Evolutionary conservation across 2,113 vertebrate species (phyloP).

Genomic region (Carettochelys insculpta): DNA sequence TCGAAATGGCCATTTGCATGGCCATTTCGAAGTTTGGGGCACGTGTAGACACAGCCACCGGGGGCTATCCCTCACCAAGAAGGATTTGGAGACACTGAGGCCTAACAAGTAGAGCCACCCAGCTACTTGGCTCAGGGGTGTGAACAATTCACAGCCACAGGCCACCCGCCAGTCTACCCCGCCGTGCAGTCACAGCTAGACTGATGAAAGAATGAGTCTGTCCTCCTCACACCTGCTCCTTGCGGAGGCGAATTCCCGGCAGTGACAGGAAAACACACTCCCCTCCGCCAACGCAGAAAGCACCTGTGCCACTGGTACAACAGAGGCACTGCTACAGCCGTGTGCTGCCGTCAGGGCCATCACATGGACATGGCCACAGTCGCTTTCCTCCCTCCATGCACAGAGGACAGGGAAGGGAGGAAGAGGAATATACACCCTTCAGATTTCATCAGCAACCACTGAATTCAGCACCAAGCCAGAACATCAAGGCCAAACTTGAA

Average conservation of each 20-base stretch:
- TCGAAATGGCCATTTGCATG: too few species aligned
- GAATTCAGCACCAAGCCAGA: not conserved
- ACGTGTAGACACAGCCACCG: too few species aligned
- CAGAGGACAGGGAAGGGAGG: too few species aligned
- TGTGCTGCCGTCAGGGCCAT: not conserved
- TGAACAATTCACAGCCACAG: not conserved
- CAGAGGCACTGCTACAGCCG: not conserved
- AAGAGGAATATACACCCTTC: not conserved
- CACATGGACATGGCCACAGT: not conserved
- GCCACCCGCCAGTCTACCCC: not conserved
- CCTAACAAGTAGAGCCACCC: not conserved
- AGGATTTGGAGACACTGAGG: rapidly evolving
- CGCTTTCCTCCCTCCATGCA: not conserved
- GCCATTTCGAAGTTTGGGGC: too few species aligned
- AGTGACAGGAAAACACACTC: not conserved
- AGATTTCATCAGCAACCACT: not conserved
- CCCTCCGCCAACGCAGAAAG: not conserved
- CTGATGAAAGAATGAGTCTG: not conserved
- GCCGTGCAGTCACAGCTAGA: not conserved
- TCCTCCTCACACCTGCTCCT: not conserved
- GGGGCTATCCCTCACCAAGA: not conserved
- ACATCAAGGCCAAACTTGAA: not conserved
- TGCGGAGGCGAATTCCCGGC: not conserved
- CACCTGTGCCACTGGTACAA: not conserved
- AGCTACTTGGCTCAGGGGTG: not conserved